These are phyloP conservation scores for Poecilia wingei DNA, from an alignment of 2,797 vertebrate genomes.

Conservation along the genomic window DNA sequence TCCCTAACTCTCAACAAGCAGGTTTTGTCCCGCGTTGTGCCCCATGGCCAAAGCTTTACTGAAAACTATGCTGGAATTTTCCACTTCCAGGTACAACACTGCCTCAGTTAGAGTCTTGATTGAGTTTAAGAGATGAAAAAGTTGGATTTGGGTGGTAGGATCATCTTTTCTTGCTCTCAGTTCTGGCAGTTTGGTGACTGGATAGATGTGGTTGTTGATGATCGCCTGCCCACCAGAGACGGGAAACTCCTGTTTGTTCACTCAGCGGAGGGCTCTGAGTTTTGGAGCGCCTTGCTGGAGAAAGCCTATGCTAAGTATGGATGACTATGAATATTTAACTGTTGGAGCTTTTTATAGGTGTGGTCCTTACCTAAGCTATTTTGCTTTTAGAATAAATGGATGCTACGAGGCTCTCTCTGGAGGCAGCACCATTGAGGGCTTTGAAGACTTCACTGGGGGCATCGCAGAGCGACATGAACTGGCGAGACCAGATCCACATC, in stretches of 20 bases:
- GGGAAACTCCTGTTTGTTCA: slow-evolving; percentile 88
- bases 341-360: background rate
- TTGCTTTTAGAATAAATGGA: slow-evolving; percentile 84
- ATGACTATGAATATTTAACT: background rate
- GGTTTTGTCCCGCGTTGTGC: slow-evolving; percentile 76
- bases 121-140: background rate
- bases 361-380: background rate
- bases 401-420: slow-evolving; percentile 91
- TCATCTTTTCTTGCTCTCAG: slow-evolving; percentile 58
- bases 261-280: slow-evolving; percentile 75
- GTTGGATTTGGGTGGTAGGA: background rate
- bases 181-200: slow-evolving; percentile 77
- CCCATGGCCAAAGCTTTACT: slow-evolving; percentile 74
- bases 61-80: slow-evolving; percentile 81
- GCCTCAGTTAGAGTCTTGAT: background rate
- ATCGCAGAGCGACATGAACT: slow-evolving; percentile 88
- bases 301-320: slow-evolving; percentile 86
- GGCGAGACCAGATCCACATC: slow-evolving; percentile 73
- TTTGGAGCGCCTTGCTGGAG: slow-evolving; percentile 85
- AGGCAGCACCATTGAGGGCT: slow-evolving; percentile 89
- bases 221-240: slow-evolving; percentile 40
- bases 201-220: slow-evolving; percentile 91
- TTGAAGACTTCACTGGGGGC: slow-evolving; percentile 93
- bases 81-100: slow-evolving; percentile 58
- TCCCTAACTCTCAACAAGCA: slow-evolving; percentile 82